A percentile compares a stretch with the other conserved stretches of the same genome.
Evolutionary conservation across 2,888 invertebrate genomes (phyloP).

Genomic region (Pseudococcus viburni): DNA sequence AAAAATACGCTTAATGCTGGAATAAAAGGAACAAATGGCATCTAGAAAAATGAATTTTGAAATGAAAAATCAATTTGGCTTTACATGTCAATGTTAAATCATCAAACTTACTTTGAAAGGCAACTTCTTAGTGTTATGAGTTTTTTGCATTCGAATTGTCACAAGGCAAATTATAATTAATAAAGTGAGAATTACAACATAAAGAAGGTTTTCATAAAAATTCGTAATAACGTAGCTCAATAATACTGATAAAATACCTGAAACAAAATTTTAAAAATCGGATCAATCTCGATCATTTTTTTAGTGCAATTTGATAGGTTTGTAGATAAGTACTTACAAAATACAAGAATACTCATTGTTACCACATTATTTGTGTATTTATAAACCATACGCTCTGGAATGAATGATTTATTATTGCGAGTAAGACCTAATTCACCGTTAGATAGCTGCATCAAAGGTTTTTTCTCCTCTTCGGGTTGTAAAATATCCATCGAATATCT

Average conservation of each 20-base stretch:
- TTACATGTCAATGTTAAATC: too few relatives aligned
- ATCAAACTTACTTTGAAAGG: conserved; percentile 8
- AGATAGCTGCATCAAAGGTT: not conserved
- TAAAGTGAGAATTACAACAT: not conserved
- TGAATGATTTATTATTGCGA: not conserved
- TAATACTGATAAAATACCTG: conserved; percentile 61
- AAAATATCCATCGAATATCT: conserved; percentile 33
- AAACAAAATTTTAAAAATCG: not conserved
- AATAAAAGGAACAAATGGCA: conserved; percentile 86
- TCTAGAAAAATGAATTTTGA: conserved; percentile 73
- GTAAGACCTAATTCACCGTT: not conserved
- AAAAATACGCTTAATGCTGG: conserved; percentile 86
- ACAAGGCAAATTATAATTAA: conserved; percentile 66
- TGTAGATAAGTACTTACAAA: not conserved
- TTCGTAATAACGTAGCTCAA: not conserved
- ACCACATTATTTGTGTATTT: conserved; percentile 42
- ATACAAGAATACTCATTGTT: not conserved
- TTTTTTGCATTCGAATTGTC: conserved; percentile 68
- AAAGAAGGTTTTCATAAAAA: not conserved
- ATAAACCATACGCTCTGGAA: conserved; percentile 3
- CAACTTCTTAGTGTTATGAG: conserved; percentile 37
- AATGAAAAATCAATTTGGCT: too few relatives aligned
- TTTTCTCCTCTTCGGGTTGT: not conserved
- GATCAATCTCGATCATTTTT: not conserved
- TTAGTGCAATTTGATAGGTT: too few relatives aligned